Conservation (phyloP, 2,113 vertebrate genomes). For the Tachycineta bicolor region DNA sequence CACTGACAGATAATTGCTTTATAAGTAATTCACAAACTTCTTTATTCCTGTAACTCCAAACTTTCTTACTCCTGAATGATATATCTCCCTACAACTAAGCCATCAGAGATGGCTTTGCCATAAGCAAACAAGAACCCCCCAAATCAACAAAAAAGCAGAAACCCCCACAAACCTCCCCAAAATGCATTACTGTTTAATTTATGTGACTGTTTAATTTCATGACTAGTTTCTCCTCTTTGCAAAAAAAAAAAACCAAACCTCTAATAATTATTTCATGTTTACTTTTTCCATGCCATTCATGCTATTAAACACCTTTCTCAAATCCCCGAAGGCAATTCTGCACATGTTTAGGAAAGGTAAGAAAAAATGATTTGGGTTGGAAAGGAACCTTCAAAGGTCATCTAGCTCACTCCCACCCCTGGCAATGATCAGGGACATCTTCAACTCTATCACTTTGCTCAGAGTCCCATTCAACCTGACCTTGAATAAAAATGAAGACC, state of each 20-base stretch:
- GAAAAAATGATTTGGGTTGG: not conserved
- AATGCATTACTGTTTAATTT: not conserved
- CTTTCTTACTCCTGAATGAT: not conserved
- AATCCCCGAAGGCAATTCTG: not conserved
- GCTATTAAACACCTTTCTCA: not conserved
- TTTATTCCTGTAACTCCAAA: not conserved
- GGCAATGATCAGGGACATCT: not conserved
- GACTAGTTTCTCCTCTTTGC: not conserved
- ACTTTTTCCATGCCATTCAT: not conserved
- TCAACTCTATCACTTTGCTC: not conserved
- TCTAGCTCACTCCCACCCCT: not conserved
- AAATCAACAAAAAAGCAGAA: not conserved
- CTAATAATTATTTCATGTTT: not conserved
- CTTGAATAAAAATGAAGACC: not conserved
- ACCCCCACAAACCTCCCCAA: accelerated
- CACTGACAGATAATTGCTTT: not conserved
- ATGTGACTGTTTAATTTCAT: not conserved
- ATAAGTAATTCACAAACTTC: not conserved
- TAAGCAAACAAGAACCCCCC: accelerated
- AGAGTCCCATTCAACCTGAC: not conserved
- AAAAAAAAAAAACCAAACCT: accelerated
- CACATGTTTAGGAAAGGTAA: not conserved
- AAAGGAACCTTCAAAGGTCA: not conserved
- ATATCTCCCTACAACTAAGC: not conserved
- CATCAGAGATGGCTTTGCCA: not conserved